Evolutionary conservation across 2,888 invertebrate species (phyloP).

Genomic region (Mermis nigrescens): DNA sequence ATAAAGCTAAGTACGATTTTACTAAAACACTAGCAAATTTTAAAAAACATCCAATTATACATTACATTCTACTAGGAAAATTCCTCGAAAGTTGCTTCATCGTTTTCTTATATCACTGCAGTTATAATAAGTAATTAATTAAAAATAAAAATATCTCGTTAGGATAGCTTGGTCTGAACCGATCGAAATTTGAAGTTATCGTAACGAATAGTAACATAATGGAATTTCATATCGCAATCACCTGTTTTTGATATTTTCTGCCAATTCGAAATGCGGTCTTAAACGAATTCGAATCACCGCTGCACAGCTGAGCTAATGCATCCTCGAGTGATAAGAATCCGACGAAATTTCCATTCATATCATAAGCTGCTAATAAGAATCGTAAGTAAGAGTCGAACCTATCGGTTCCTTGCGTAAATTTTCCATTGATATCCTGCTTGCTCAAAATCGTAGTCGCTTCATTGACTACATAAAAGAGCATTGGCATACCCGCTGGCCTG

Average conservation of each 20-base stretch:
- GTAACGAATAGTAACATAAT: no score
- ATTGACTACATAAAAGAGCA: slow-evolving; percentile 17
- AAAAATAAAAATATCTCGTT: no score
- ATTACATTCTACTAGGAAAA: no score
- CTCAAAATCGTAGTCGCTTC: slow-evolving; percentile 23
- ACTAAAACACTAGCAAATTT: no score
- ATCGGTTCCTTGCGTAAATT: slow-evolving; percentile 25
- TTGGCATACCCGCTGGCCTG: slow-evolving; percentile 23
- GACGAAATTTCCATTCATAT: slow-evolving; percentile 32
- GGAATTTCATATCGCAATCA: background rate
- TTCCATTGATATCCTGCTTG: slow-evolving; percentile 20
- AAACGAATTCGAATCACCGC: slow-evolving; percentile 21
- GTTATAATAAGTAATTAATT: no score
- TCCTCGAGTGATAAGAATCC: slow-evolving; percentile 25
- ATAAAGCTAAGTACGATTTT: no score
- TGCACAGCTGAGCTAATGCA: slow-evolving; percentile 34
- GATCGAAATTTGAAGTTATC: no score
- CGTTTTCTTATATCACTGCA: no score
- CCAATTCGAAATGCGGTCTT: slow-evolving; percentile 35
- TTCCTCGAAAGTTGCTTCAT: no score
- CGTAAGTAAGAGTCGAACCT: slow-evolving; percentile 20
- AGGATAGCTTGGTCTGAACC: no score
- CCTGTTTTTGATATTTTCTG: slow-evolving; percentile 25
- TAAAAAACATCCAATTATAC: no score
- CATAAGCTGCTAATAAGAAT: slow-evolving; percentile 28